Base-by-base conservation (phyloP, 1,140 invertebrate genomes). In the Drosophila willistoni region DNA sequence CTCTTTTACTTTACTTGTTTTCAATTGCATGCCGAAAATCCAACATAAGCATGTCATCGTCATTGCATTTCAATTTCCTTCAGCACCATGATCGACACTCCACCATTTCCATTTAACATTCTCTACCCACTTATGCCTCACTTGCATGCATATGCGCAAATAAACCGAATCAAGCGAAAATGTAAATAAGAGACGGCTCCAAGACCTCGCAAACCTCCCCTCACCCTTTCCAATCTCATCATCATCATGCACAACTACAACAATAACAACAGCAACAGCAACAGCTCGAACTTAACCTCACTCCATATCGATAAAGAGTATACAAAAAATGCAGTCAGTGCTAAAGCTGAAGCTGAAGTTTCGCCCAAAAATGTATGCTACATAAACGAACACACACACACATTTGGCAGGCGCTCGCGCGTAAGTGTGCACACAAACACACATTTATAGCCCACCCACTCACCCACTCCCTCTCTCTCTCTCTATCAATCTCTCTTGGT, bases 101-200 rank as follows among this genome's bases (percentile, higher is more conserved):
- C 55, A 56, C 51, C 17, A 55, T 59, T 59, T 59, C 39, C 61
- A 25, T 56, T 34, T 44, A 29, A 14, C 57, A 29, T 59, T 36
- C 44, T 66, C 17, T 1, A 41, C 34, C 25, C 29, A 51, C 44
- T 51, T 17, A 41, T 39, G 51, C 61, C 36, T 39, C 33, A 29
- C 19, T 42, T 51, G 34, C 64, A 64, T 86, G 55, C 83, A 87
- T 89, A 87, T 83, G 72, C 42, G 81, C 80, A 89, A 84, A 87
- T 87, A 87, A 89, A 89, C 80, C 80, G 84, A 89, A 89, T 87
- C 84, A 87, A 89, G 80, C 84, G 84, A 80, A 87, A 87, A 87
- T 87, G 84, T 83, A 89, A 87, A 87, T 87, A 87, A 87, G 76
- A 83, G 79, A 79, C 83, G 83, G 68, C 67, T 74, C 60, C 64